These are phyloP conservation scores for Nematostella vectensis DNA, from an alignment of 92 coral and sea anemone species.

Conservation along the genomic window DNA sequence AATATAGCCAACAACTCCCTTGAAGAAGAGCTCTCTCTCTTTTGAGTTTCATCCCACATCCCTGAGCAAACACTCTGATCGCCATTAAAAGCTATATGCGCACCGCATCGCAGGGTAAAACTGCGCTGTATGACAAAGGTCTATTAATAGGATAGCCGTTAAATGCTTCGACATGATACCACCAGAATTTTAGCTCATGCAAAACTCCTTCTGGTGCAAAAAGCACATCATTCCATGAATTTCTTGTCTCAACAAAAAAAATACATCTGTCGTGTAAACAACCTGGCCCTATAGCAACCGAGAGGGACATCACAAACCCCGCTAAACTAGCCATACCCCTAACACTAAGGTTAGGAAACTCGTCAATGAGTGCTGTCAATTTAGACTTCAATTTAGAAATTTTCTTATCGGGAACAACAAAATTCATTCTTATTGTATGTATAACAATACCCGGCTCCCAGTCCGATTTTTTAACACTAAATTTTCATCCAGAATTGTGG, in stretches of 20 bases:
- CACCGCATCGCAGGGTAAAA: slow-evolving; percentile 30
- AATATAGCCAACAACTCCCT: slow-evolving; percentile 14
- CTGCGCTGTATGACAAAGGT: slow-evolving; percentile 22
- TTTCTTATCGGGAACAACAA: slow-evolving; percentile 30
- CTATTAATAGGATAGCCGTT: slow-evolving; percentile 28
- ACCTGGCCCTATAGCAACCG: slow-evolving; percentile 23
- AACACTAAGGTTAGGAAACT: slow-evolving; percentile 31
- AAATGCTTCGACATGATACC: slow-evolving; percentile 18
- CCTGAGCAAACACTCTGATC: too few species aligned
- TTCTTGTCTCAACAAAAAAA: slow-evolving; percentile 13
- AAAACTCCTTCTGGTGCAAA: slow-evolving; percentile 7
- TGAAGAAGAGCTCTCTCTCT: slow-evolving; percentile 25
- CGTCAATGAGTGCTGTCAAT: slow-evolving; percentile 5
- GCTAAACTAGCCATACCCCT: slow-evolving; percentile 30
- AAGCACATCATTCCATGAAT: slow-evolving; percentile 21
- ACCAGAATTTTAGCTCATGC: slow-evolving; percentile 8
- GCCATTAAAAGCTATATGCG: too few species aligned
- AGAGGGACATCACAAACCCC: slow-evolving; percentile 23
- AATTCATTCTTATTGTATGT: slow-evolving; percentile 18
- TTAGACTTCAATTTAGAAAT: slow-evolving; percentile 17
- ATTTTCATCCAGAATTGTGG: not conserved
- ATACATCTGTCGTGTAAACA: too few species aligned
- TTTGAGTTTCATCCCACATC: too few species aligned
- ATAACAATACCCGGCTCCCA: slow-evolving; percentile 19
- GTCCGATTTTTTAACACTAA: not conserved